Conservation (phyloP, 2,888 invertebrate genomes). For the Eupsilia transversa region DNA sequence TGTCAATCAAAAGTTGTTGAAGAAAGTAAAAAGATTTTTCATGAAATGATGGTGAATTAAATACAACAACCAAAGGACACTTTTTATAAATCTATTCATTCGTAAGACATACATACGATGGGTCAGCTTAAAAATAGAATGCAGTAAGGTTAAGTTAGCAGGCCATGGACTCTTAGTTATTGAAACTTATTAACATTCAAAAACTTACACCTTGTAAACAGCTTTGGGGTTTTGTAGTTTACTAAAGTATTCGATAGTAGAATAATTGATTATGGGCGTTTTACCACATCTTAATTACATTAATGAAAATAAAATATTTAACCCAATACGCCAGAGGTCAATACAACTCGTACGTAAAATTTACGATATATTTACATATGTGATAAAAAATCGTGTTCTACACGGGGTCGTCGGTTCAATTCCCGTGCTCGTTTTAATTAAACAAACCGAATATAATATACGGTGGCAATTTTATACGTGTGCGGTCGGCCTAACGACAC, state of each 20-base stretch:
- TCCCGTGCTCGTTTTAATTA: slow-evolving; percentile 81
- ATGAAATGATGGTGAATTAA: no score
- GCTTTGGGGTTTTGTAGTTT: no score
- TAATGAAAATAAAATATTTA: slow-evolving; percentile 27
- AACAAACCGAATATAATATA: slow-evolving; percentile 84
- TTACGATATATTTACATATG: slow-evolving; percentile 75
- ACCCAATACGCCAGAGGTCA: slow-evolving; percentile 56
- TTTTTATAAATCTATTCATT: not conserved
- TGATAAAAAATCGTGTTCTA: slow-evolving; percentile 77
- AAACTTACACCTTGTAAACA: not conserved
- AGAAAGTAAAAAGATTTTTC: no score
- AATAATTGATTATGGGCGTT: not conserved
- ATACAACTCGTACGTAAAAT: slow-evolving; percentile 60
- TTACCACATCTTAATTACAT: slow-evolving; percentile 10
- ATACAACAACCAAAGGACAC: not conserved
- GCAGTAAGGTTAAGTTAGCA: not conserved
- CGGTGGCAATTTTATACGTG: slow-evolving; percentile 75
- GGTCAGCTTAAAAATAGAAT: not conserved
- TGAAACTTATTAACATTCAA: not conserved
- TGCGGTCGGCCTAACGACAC: slow-evolving; percentile 68
- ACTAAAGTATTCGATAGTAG: no score
- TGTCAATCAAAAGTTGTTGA: no score
- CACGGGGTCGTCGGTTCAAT: slow-evolving; percentile 73
- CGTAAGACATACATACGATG: not conserved
- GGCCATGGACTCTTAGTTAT: not conserved